These are phyloP conservation scores for Disparrhopalites patrizii DNA, from an alignment of 2,888 invertebrate species.

Conservation along the genomic window DNA sequence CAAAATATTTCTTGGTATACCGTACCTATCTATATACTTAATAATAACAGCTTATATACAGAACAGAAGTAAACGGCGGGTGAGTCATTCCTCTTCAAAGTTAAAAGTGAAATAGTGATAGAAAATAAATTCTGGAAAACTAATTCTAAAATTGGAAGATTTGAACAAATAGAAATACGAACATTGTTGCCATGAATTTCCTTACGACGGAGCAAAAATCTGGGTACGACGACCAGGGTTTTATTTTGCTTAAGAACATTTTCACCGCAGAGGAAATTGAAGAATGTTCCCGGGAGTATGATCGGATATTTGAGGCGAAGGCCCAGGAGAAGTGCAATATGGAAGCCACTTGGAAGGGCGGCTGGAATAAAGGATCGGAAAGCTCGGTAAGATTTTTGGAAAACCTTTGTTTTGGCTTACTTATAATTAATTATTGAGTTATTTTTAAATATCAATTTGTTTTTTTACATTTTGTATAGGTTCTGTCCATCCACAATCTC, in stretches of 20 bases:
- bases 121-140: too few species aligned
- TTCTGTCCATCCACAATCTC: conserved; percentile 60
- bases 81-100: too few species aligned
- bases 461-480: conserved; percentile 51
- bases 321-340: conserved; percentile 52
- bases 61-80: background rate
- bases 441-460: background rate
- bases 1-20: too few species aligned
- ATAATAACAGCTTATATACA: background rate
- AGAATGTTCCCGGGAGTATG: conserved; percentile 55
- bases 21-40: too few species aligned
- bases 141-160: too few species aligned
- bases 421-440: background rate
- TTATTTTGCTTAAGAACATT: conserved; percentile 55
- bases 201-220: conserved; percentile 55
- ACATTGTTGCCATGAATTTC: background rate
- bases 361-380: too few species aligned
- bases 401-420: background rate
- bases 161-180: background rate
- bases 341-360: conserved; percentile 59
- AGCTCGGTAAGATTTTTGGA: conserved; percentile 13
- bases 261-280: conserved; percentile 54
- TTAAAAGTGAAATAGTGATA: too few species aligned
- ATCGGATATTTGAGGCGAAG: conserved; percentile 57
- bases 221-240: conserved; percentile 59